These are phyloP conservation scores for Dunckerocampus dactyliophorus DNA, from an alignment of 2,113 vertebrate genomes.

Conservation along the genomic window DNA sequence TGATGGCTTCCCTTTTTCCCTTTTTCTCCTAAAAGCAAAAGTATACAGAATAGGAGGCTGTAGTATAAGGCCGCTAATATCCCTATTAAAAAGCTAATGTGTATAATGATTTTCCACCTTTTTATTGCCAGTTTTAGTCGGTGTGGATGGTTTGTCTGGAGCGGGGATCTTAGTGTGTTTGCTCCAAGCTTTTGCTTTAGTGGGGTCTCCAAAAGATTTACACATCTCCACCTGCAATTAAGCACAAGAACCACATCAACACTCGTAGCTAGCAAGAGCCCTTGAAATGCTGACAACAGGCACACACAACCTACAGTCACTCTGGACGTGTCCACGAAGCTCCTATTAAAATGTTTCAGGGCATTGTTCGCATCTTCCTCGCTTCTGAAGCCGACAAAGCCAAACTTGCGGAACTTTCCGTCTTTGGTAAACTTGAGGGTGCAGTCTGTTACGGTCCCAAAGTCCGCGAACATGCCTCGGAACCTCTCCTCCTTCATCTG, in stretches of 20 bases:
- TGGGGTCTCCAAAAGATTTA: constrained; percentile 89
- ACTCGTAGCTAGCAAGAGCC: not conserved
- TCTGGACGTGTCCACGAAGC: constrained; percentile 87
- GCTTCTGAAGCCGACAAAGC: constrained; percentile 89
- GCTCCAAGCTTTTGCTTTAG: constrained; percentile 89
- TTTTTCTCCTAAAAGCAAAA: constrained; percentile 68
- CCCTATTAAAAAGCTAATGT: not conserved
- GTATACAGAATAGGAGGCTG: not conserved
- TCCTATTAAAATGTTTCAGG: constrained; percentile 83
- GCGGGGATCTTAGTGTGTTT: constrained; percentile 75
- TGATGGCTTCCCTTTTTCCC: constrained; percentile 58
- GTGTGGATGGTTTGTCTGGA: constrained; percentile 39
- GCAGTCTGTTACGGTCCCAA: constrained; percentile 88
- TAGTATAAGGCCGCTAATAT: not conserved
- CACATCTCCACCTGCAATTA: constrained; percentile 86
- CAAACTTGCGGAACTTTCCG: constrained; percentile 92
- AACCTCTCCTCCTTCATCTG: constrained; percentile 94
- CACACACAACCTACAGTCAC: constrained; percentile 77
- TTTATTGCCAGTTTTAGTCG: constrained; percentile 45
- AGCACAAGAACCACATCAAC: not conserved
- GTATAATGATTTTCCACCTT: constrained; percentile 23
- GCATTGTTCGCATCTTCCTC: constrained; percentile 82
- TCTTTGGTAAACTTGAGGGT: constrained; percentile 91
- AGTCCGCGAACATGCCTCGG: constrained; percentile 79
- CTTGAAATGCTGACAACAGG: not conserved